Evolutionary conservation across 2,888 invertebrate genomes (phyloP), one percentile per base, ranked within the genome.

Genomic region (Drosophila peninsularis): DNA sequence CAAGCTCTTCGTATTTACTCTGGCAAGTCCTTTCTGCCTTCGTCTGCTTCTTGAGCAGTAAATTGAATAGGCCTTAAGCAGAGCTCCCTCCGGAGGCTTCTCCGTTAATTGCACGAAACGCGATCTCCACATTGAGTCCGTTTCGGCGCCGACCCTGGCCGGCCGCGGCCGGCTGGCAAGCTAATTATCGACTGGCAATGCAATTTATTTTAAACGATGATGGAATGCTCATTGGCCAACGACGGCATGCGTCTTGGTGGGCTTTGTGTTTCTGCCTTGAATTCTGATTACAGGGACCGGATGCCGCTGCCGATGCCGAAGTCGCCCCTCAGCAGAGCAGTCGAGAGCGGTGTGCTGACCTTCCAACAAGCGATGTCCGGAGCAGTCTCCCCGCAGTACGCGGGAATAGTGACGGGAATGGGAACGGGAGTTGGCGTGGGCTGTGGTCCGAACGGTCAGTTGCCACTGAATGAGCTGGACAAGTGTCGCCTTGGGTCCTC

Each of bases 311-410:
- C 82, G 21, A 91, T 88, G 67, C 87, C 82, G 21, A 91, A 90
- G 66, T 91, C 91, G 30, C 91, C 91, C 13, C 30, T 65, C 3
- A 71, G 71, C 0, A 58, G 71, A 57, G 65, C 78, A 64, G 64
- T 82, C 39, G 86, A 81, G 37, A 84, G 88, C 58, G 89, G 92
- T 27, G 91, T 91, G 19, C 77, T 92, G 42, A 91, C 92, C 42
- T 90, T 92, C 64, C 92, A 92, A 63, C 92, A 92, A 62, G 92
- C 90, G 17, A 91, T 92, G 86, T 91, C 91, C 32, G 92, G 92
- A 5, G 92, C 91, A 6, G 92, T 92, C 13, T 92, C 92, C 11
- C 92, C 92, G 1, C 92, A 91, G 32, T 91, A 91, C 52, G 77
- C 50, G 2, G 50, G 27, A 1, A 21, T 19, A 13, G 27, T n/a